phyloP scores from a whole-genome alignment of 1,140 invertebrate species.

The Aphelenchoides fujianensis region DNA sequence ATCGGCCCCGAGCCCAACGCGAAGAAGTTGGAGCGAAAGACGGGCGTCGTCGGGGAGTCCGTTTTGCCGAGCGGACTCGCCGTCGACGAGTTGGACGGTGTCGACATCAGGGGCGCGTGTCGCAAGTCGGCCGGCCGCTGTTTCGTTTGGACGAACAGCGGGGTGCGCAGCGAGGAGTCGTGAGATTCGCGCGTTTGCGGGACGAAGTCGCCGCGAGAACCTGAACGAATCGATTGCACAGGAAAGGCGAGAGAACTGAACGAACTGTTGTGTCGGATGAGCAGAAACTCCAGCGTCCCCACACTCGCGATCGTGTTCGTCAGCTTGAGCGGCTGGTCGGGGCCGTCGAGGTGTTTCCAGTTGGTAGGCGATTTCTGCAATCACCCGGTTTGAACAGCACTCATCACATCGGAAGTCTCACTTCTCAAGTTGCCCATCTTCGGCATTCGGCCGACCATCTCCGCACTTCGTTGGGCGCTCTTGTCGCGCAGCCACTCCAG shows the following conservation, averaged over 20 bases:
- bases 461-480: neutral
- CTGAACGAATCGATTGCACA: conserved; percentile 4
- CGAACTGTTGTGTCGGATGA: conserved; percentile 28
- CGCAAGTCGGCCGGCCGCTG: conserved; percentile 16
- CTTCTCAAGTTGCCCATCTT: neutral
- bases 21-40: conserved; percentile 21
- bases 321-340: conserved; percentile 24
- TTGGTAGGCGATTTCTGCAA: conserved; percentile 6
- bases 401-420: neutral
- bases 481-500: conserved; percentile 28
- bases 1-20: conserved; percentile 7
- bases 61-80: conserved; percentile 21
- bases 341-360: conserved; percentile 26
- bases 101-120: conserved; percentile 25
- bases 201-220: conserved; percentile 29
- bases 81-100: neutral
- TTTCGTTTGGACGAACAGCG: conserved; percentile 18
- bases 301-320: conserved; percentile 23
- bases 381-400: neutral
- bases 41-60: conserved; percentile 22
- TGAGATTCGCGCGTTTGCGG: neutral
- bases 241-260: neutral
- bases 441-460: neutral
- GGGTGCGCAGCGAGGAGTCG: neutral
- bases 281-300: conserved; percentile 30